Conservation (phyloP, 2,113 vertebrate species). For the Etheostoma cragini region DNA sequence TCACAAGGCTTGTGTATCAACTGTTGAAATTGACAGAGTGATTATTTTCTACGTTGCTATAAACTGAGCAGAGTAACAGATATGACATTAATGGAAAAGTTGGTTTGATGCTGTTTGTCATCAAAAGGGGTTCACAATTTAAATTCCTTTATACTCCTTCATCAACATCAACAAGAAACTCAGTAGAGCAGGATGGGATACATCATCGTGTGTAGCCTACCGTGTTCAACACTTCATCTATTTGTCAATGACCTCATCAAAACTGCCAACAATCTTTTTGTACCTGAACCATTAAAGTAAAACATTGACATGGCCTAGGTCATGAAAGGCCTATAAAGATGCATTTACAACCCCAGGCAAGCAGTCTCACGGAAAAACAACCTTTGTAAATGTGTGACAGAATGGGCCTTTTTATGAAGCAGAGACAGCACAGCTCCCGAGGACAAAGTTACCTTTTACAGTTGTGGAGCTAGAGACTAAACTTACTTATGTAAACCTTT, state of each 20-base stretch:
- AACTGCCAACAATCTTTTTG: neutral
- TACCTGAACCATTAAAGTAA: constrained; percentile 42
- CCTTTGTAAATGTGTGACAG: constrained; percentile 72
- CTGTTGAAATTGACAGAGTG: neutral
- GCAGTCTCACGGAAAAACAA: constrained; percentile 27
- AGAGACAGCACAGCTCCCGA: neutral
- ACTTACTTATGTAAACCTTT: neutral
- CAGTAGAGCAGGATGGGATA: constrained; percentile 13
- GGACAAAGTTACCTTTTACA: neutral
- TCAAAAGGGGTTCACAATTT: neutral
- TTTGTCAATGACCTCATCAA: neutral
- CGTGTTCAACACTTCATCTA: constrained; percentile 1
- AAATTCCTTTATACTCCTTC: constrained; percentile 48
- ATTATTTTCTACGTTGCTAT: neutral
- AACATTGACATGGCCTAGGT: constrained; percentile 54
- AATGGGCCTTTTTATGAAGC: neutral
- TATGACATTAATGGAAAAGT: neutral
- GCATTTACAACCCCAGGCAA: constrained; percentile 31
- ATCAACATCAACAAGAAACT: constrained; percentile 8
- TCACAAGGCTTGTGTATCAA: neutral
- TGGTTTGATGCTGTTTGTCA: constrained; percentile 31
- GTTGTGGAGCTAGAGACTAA: neutral
- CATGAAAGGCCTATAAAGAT: constrained; percentile 30
- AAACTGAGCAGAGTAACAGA: neutral
- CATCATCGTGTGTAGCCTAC: neutral